Base-by-base conservation (phyloP, 2,888 invertebrate species). In the Calliopum simillimum region DNA sequence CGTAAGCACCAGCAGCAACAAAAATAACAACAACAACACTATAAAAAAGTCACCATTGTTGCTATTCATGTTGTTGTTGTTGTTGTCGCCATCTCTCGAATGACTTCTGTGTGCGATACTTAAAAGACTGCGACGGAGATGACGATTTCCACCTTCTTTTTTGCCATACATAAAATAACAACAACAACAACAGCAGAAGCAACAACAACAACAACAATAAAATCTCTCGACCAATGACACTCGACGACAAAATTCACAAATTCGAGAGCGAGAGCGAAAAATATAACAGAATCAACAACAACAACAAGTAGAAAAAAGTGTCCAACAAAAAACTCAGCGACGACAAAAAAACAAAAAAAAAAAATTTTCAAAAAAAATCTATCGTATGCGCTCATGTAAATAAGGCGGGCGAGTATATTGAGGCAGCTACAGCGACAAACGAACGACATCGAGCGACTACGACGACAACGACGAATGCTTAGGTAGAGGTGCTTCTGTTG, bases 151-250 rank as follows among this genome's bases (percentile, higher is more conserved):
- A 33, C 33, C 33, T 33, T 33, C 33, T 33, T 33, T 33, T 33
- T 33, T 33, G 33, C 33, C 33, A 33, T 33, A 33, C 33, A 33
- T 33, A 33, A 33, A 33, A 33, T 33, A 33, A 13, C 61, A 46
- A 16, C 61, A 44, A 25, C 58, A 46, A 25, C 43, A n/a, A 41
- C 58, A 67, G 13, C 33, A 56, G 25, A 21, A 63, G 47, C 41
- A 58, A 44, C 63, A 44, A 65, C 43, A 58, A 67, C 56, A 13
- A 49, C n/a, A 59, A 67, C 25, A 43, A 64, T 21, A 70, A 67
- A 67, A 71, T 72, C 75, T 71, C 73, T 79, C 81, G 82, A 82
- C 84, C 84, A 84, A 84, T 84, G 84, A 84, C 84, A 84, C 84
- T 83, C 83, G 81, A 81, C 84, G 83, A 84, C 84, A 84, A 82